Evolutionary conservation across 2,113 vertebrate species (phyloP).

Genomic region (Ictidomys tridecemlineatus): DNA sequence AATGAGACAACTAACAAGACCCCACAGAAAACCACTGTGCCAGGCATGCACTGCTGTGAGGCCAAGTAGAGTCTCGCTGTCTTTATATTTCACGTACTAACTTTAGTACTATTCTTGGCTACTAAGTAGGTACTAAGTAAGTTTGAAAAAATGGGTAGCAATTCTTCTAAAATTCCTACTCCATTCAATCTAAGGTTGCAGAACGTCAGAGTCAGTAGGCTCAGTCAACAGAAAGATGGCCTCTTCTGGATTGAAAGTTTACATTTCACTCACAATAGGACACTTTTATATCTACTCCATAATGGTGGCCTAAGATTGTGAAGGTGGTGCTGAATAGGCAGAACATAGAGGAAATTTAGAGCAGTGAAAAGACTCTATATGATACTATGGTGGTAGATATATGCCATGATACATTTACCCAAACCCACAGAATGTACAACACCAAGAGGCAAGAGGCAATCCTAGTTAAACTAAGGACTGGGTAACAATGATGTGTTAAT

Average conservation of each 20-base stretch:
- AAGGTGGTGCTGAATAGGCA: neutral
- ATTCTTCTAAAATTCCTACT: neutral
- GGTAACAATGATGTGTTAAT: neutral
- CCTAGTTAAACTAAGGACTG: neutral
- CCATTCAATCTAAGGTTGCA: neutral
- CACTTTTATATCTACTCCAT: neutral
- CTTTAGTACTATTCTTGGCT: neutral
- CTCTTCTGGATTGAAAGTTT: neutral
- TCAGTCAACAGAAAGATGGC: constrained; percentile 29
- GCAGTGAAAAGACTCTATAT: neutral
- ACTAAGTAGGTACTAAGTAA: neutral
- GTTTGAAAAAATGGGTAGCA: neutral
- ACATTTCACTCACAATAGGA: constrained; percentile 30
- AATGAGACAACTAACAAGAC: neutral
- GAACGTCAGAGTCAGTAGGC: constrained; percentile 40
- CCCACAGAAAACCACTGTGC: neutral
- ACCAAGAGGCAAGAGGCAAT: neutral
- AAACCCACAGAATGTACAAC: neutral
- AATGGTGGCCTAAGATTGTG: neutral
- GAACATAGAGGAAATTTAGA: neutral
- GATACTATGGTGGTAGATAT: neutral
- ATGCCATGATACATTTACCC: neutral
- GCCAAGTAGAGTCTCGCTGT: neutral
- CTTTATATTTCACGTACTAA: neutral
- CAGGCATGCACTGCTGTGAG: neutral